Evolutionary conservation across 2,113 vertebrate genomes (phyloP).

Genomic region (Sinocyclocheilus rhinocerous): DNA sequence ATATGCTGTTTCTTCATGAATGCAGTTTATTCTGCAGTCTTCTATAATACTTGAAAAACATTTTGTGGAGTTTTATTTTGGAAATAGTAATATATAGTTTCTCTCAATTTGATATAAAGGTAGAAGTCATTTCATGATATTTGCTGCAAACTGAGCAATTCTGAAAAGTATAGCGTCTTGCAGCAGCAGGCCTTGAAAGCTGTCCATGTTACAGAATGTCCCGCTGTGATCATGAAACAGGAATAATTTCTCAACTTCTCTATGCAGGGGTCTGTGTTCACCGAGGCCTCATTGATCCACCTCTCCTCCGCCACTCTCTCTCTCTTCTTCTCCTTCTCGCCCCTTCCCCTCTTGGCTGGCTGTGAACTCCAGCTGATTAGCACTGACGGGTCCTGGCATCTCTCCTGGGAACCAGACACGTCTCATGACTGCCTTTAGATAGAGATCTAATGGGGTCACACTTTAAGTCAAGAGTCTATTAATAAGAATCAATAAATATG

Average conservation of each 20-base stretch:
- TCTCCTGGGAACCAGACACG: conserved; percentile 64
- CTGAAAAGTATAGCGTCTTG: conserved; percentile 10
- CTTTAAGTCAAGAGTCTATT: conserved; percentile 72
- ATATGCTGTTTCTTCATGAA: too few relatives aligned
- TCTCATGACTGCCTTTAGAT: conserved; percentile 69
- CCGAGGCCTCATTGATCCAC: conserved; percentile 4
- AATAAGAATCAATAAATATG: conserved; percentile 73
- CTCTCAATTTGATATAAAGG: neutral
- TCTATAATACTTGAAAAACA: neutral
- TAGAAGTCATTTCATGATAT: neutral
- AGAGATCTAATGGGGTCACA: conserved; percentile 73
- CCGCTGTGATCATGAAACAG: conserved; percentile 45
- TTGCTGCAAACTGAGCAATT: neutral
- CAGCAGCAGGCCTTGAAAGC: conserved; percentile 37
- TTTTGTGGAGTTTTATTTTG: neutral
- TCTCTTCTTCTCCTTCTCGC: conserved; percentile 29
- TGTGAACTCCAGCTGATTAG: conserved; percentile 63
- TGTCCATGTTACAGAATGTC: conserved; percentile 19
- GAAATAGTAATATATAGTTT: neutral
- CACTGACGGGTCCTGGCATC: conserved; percentile 64
- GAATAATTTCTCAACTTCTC: conserved; percentile 29
- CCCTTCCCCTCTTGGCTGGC: conserved; percentile 48
- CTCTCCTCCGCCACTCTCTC: neutral
- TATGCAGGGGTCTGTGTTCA: neutral
- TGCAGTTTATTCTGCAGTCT: too few relatives aligned